Percentiles rank a stretch among this genome's conserved stretches.
These are phyloP conservation scores for Amphiprion ocellaris DNA, from an alignment of 2,113 vertebrate genomes.

Conservation along the genomic window DNA sequence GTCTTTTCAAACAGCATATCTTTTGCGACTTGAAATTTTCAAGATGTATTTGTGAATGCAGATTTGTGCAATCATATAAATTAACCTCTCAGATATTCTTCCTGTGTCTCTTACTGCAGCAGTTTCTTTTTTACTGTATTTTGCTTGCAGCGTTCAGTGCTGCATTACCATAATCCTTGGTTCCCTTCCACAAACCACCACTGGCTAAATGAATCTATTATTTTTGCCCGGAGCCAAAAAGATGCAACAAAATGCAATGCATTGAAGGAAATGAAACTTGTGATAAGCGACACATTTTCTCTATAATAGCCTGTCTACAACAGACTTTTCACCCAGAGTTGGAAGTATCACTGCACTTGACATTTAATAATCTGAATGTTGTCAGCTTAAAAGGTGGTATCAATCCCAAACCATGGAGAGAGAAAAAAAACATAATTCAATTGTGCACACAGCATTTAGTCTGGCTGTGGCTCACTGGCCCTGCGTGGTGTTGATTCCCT, in stretches of 20 bases:
- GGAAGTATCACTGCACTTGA: conserved; percentile 58
- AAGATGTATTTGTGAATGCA: conserved; percentile 63
- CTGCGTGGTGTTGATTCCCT: conserved; percentile 53
- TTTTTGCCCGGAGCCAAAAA: conserved; percentile 79
- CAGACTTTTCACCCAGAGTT: conserved; percentile 31
- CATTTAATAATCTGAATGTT: conserved; percentile 52
- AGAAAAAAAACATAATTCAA: conserved; percentile 29
- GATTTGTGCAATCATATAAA: conserved; percentile 74
- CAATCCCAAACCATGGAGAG: conserved; percentile 6
- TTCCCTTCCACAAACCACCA: conserved; percentile 82
- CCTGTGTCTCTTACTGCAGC: conserved; percentile 69
- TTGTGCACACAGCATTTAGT: conserved; percentile 41
- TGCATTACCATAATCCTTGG: conserved; percentile 84
- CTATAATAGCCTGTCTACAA: conserved; percentile 57
- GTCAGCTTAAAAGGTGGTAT: conserved; percentile 41
- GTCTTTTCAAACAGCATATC: conserved; percentile 59
- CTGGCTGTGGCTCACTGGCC: conserved; percentile 6
- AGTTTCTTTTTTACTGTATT: conserved; percentile 75
- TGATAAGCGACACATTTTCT: conserved; percentile 67
- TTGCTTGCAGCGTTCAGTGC: conserved; percentile 74
- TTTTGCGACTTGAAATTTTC: conserved; percentile 49
- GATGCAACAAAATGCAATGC: conserved; percentile 83
- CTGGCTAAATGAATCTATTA: conserved; percentile 85
- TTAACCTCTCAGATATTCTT: conserved; percentile 73
- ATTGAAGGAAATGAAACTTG: conserved; percentile 73